These are phyloP conservation scores for Rhadinocentrus ornatus DNA, from an alignment of 2,797 vertebrate genomes.

Conservation along the genomic window DNA sequence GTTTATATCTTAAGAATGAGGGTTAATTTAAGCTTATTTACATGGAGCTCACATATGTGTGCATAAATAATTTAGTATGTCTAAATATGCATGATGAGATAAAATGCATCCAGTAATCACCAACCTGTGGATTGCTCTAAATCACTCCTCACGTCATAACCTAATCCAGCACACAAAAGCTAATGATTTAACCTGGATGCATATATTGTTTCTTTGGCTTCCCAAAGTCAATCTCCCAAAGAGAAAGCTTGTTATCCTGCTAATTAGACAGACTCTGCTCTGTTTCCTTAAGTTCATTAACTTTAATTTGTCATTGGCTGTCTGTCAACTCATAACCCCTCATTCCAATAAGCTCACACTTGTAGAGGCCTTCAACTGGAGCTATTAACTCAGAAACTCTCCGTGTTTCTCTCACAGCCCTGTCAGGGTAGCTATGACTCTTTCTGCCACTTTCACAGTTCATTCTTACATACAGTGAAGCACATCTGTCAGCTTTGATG, in stretches of 20 bases:
- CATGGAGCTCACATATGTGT: conserved; percentile 47
- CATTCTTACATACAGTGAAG: conserved; percentile 34
- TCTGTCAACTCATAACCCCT: conserved; percentile 51
- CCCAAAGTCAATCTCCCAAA: conserved; percentile 40
- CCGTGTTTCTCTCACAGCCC: conserved; percentile 17
- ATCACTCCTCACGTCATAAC: conserved; percentile 41
- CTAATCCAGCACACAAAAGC: conserved; percentile 64
- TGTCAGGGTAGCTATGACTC: conserved; percentile 26
- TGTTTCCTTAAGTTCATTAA: conserved; percentile 67
- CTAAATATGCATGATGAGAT: conserved; percentile 53
- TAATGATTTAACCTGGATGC: conserved; percentile 67
- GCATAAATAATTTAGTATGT: conserved; percentile 65
- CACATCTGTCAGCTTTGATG: conserved; percentile 45
- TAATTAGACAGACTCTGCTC: conserved; percentile 66
- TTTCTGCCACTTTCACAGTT: conserved; percentile 32
- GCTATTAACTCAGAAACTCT: conserved; percentile 14
- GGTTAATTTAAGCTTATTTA: conserved; percentile 44
- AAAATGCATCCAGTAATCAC: conserved; percentile 55
- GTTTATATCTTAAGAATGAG: conserved; percentile 52
- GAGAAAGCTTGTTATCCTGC: conserved; percentile 57
- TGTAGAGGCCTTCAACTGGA: conserved; percentile 29
- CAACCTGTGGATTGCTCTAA: conserved; percentile 43
- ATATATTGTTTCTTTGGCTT: conserved; percentile 44
- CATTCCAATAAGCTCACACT: conserved; percentile 31
- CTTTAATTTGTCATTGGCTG: conserved; percentile 62